Percentiles rank a stretch among this genome's conserved stretches.
Evolutionary conservation across 2,888 invertebrate genomes (phyloP).

Genomic region (Bellardia pandia): DNA sequence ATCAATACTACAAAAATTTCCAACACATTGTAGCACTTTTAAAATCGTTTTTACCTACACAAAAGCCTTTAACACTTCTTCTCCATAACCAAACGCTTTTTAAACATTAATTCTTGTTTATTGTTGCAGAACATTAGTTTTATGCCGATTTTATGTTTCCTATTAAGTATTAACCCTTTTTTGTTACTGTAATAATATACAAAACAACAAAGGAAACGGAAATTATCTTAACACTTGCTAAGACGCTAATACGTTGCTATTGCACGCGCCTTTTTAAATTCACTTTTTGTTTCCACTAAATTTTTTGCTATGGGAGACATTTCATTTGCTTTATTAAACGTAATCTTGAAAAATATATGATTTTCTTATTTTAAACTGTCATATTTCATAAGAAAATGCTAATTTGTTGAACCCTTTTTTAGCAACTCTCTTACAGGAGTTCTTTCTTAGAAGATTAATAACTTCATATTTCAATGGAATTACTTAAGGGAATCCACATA

Average conservation of each 20-base stretch:
- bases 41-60: slow-evolving; percentile 3
- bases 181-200: slow-evolving; percentile 8
- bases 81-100: not conserved
- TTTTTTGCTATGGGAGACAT: not conserved
- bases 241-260: slow-evolving; percentile 65
- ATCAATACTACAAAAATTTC: no score
- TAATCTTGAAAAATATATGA: slow-evolving; percentile 44
- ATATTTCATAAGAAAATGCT: slow-evolving; percentile 68
- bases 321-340: not conserved
- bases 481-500: slow-evolving; percentile 62
- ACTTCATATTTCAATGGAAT: slow-evolving; percentile 58
- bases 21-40: not conserved
- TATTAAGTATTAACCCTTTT: slow-evolving; percentile 69
- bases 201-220: slow-evolving; percentile 67
- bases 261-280: slow-evolving; percentile 65
- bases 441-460: slow-evolving; percentile 62
- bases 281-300: not conserved
- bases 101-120: slow-evolving; percentile 61
- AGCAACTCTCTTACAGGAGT: not conserved
- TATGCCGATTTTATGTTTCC: slow-evolving; percentile 49
- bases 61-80: not conserved
- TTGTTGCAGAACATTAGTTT: slow-evolving; percentile 66
- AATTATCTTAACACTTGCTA: slow-evolving; percentile 73
- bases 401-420: slow-evolving; percentile 66
- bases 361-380: slow-evolving; percentile 57